A percentile compares a stretch with the other conserved stretches of the same genome.
Conservation (phyloP, 2,888 invertebrate genomes). For the Ormia ochracea region DNA sequence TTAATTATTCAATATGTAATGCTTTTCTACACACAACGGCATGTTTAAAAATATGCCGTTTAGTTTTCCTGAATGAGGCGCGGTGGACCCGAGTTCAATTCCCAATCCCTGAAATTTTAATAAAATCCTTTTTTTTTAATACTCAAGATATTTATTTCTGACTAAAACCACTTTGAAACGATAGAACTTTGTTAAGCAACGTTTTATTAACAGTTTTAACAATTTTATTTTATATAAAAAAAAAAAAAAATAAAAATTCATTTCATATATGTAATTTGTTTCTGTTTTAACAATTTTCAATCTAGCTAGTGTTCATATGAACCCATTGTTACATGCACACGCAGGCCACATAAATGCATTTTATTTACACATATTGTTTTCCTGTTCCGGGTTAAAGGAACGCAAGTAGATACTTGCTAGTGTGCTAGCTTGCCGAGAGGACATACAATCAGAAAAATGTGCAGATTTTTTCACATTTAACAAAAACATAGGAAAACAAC, state of each 20-base stretch:
- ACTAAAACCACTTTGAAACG: no score
- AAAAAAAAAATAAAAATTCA: no score
- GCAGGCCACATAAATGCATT: conserved; percentile 26
- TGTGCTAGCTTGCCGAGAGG: conserved; percentile 12
- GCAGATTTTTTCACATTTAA: conserved; percentile 38
- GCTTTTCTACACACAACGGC: background rate
- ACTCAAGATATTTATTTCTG: no score
- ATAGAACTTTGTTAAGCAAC: no score
- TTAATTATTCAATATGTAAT: background rate
- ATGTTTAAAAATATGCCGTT: conserved; percentile 76
- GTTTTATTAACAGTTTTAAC: no score
- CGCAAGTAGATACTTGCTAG: background rate
- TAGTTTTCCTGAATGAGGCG: conserved; percentile 75
- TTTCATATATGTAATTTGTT: no score
- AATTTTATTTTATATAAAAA: no score
- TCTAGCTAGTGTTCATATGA: no score
- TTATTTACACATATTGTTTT: conserved; percentile 1
- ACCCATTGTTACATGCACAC: no score
- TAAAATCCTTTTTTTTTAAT: no score
- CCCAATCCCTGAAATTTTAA: conserved; percentile 71
- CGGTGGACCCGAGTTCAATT: conserved; percentile 76
- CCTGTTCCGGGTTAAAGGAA: background rate
- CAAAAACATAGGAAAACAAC: conserved; percentile 57
- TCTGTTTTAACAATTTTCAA: no score
- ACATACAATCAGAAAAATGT: conserved; percentile 41